phyloP scores from a whole-genome alignment of 2,888 invertebrate genomes.

The Sepiola atlantica region DNA sequence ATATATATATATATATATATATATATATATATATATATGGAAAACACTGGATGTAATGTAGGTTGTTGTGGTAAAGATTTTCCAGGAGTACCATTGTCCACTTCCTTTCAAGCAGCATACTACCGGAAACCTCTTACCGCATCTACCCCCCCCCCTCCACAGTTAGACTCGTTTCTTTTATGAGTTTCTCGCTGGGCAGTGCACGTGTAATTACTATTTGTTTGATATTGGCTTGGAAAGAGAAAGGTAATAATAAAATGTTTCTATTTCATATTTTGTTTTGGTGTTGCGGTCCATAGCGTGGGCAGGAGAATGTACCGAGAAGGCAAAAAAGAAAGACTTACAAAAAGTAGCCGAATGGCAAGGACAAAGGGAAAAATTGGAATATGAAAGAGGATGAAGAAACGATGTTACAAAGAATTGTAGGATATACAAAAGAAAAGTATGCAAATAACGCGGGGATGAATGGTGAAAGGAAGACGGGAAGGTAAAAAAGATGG shows the following conservation, averaged over 20 bases:
- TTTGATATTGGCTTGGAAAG: neutral
- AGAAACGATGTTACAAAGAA: neutral
- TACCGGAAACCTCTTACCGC: neutral
- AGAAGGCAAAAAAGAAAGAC: neutral
- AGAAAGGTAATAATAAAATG: neutral
- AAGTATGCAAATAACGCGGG: neutral
- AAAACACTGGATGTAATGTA: neutral
- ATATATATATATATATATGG: neutral
- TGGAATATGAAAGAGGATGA: neutral
- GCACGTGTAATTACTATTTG: slow-evolving; percentile 18
- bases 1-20: neutral
- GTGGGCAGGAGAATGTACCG: neutral
- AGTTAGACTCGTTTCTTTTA: neutral
- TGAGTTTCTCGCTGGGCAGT: neutral
- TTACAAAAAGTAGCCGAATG: neutral
- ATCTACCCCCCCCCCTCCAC: neutral
- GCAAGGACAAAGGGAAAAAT: neutral
- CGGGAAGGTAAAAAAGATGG: neutral
- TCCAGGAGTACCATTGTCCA: neutral
- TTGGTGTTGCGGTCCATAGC: neutral
- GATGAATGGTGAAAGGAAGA: neutral
- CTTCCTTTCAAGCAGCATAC: neutral
- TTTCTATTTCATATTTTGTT: neutral
- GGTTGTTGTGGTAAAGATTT: neutral
- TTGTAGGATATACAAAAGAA: neutral